Base-by-base conservation (phyloP, 2,113 vertebrate species). In the Hippopotamus amphibius region DNA sequence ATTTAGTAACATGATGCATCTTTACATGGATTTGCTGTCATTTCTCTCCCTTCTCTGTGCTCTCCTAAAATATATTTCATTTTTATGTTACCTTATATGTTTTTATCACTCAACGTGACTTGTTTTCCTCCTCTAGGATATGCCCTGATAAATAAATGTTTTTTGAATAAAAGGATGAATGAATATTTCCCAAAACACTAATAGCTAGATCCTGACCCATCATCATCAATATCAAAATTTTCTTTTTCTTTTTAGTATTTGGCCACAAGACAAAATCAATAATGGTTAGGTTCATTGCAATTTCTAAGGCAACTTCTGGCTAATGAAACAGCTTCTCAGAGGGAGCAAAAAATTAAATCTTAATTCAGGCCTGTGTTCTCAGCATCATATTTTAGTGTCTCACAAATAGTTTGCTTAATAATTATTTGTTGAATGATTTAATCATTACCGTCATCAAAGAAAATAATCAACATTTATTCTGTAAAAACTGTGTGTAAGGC, bases 281-380 rank as follows among this genome's bases (percentile, higher is more conserved):
- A 86, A 53, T 41, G 15, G 3, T 43, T 76, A 57, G 12, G 7
- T 57, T 93, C 37, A 41, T 53, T 94, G 37, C 1, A 48, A 72
- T 79, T 74, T 94, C 22, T 84, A 46, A 90, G 66, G 9, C 66
- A 90, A 85, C 68, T 71, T 80, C 28, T 37, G 37, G 4, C 2
- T 83, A 79, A 83, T 66, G 50, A 24, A 71, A 85, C 86, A 63
- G 5, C 19, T 81, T 90, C 55, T 94, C n/a, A 90, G 50, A 95
- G 22, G 0, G 3, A 1, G 1, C 65, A 88, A 24, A 77, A 24
- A 81, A 59, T 8, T 63, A 4, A 37, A 41, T 33, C 13, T 71
- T 71, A 94, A 90, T 72, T 90, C 22, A 82, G 57, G 30, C n/a
- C 55, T 82, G 17, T 93, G 48, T 93, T 97, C 59, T 88, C 48